Evolutionary conservation across 1,140 invertebrate genomes (phyloP).

Genomic region (Aphaenogaster floridana): DNA sequence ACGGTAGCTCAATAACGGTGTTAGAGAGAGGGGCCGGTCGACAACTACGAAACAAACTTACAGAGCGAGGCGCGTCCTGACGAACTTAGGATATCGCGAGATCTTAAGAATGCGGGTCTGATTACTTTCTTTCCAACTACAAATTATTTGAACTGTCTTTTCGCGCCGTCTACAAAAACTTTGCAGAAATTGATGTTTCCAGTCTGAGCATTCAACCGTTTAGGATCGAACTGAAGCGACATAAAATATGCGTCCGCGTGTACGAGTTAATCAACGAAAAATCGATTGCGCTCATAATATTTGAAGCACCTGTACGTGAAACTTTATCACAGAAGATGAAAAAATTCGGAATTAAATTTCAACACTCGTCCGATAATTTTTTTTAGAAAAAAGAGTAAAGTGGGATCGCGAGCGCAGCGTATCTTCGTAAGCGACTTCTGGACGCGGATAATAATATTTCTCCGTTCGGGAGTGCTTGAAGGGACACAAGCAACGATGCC

Average conservation of each 20-base stretch:
- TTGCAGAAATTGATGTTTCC: background rate
- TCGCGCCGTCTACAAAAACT: slow-evolving; percentile 27
- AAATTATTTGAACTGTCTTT: slow-evolving; percentile 49
- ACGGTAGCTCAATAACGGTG: slow-evolving; percentile 54
- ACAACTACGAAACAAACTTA: slow-evolving; percentile 62
- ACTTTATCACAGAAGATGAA: slow-evolving; percentile 26
- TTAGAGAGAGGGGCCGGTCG: background rate
- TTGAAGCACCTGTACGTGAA: background rate
- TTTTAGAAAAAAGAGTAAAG: background rate
- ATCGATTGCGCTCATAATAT: background rate
- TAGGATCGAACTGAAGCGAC: background rate
- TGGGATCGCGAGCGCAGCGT: background rate
- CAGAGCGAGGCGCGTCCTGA: slow-evolving; percentile 22
- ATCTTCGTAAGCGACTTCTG: background rate
- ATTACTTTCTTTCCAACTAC: slow-evolving; percentile 53
- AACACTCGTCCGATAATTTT: slow-evolving; percentile 37
- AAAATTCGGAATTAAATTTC: slow-evolving; percentile 26
- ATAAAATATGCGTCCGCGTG: background rate
- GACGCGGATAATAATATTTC: slow-evolving; percentile 51
- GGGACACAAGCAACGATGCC: slow-evolving; percentile 10
- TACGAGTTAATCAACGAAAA: slow-evolving; percentile 6
- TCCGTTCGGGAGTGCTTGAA: background rate
- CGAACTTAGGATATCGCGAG: slow-evolving; percentile 52
- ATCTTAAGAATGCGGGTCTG: slow-evolving; percentile 60
- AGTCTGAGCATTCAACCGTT: background rate